Conservation (phyloP, 1,140 invertebrate genomes). For the Leguminivora glycinivorella region DNA sequence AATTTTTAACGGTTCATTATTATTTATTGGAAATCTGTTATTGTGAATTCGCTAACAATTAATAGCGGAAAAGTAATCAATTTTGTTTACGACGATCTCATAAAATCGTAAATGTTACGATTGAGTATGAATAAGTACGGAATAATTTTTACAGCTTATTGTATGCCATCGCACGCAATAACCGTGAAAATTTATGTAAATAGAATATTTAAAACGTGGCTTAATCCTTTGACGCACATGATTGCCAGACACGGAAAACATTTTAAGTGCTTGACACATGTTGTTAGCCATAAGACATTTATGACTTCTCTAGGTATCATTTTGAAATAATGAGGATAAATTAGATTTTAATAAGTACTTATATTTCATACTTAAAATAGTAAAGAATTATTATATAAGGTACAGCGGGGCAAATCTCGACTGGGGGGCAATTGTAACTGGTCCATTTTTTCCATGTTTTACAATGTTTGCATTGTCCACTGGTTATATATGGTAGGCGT, state of each 20-base stretch:
- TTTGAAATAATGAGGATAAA: too few species aligned
- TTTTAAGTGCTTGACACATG: not conserved
- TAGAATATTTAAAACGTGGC: not conserved
- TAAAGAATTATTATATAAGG: too few species aligned
- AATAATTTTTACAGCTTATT: not conserved
- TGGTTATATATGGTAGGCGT: too few species aligned
- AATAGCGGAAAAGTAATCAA: not conserved
- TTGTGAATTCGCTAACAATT: not conserved
- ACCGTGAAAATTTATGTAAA: not conserved
- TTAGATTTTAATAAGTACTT: too few species aligned
- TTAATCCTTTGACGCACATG: not conserved
- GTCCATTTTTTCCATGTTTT: too few species aligned
- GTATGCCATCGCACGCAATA: not conserved
- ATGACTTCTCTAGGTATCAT: too few species aligned
- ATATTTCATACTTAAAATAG: too few species aligned
- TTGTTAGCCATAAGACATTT: too few species aligned
- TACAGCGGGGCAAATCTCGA: too few species aligned
- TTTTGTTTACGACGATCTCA: not conserved
- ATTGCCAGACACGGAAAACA: not conserved
- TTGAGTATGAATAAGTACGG: not conserved
- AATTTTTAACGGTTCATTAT: too few species aligned
- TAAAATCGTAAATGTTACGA: not conserved
- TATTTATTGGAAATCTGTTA: not conserved
- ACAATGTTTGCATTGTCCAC: too few species aligned
- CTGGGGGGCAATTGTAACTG: too few species aligned